Conservation (phyloP, 2,888 invertebrate species). For the Ypsolopha sequella region DNA sequence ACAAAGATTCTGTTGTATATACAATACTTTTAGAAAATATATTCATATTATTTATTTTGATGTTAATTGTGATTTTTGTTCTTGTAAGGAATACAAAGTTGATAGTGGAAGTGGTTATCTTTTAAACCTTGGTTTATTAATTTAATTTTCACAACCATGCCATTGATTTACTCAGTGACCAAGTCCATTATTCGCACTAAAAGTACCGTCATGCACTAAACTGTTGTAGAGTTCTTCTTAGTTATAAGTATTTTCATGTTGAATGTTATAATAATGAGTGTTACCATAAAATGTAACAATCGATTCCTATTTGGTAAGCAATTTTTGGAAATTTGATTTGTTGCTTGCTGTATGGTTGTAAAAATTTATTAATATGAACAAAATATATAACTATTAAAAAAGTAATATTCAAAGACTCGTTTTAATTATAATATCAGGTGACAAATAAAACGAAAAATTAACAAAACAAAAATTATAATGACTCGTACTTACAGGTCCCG, state of each 20-base stretch:
- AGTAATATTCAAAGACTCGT: background rate
- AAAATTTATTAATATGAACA: constrained; percentile 23
- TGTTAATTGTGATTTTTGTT: constrained; percentile 18
- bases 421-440: background rate
- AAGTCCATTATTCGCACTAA: background rate
- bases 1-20: constrained; percentile 39
- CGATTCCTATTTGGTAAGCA: background rate
- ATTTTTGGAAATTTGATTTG: background rate
- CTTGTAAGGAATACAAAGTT: background rate
- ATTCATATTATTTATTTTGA: constrained; percentile 49
- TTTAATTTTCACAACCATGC: constrained; percentile 5
- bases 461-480: background rate
- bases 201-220: constrained; percentile 1
- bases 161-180: background rate
- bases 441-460: background rate
- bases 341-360: constrained; percentile 21
- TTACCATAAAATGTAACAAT: background rate
- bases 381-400: constrained; percentile 22
- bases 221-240: background rate
- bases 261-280: constrained; percentile 1
- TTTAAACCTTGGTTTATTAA: background rate
- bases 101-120: background rate
- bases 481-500: too few relatives aligned
- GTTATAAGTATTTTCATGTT: constrained; percentile 3
- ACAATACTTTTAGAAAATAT: constrained; percentile 37